Percentiles rank a stretch among this genome's conserved stretches.
These are phyloP conservation scores for Melanotaenia trifasciata DNA, from an alignment of 2,797 vertebrate species.

Conservation along the genomic window DNA sequence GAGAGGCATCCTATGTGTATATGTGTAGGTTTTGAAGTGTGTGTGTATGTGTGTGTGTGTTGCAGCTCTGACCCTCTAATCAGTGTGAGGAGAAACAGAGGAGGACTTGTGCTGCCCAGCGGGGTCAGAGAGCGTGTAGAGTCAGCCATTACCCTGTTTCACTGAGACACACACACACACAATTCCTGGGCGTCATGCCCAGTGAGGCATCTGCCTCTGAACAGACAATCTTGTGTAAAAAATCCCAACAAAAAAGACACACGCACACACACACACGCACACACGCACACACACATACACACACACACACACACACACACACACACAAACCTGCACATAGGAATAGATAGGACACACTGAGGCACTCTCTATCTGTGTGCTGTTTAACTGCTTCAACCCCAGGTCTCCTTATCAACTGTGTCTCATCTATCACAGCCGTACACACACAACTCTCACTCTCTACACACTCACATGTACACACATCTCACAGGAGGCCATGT, in stretches of 20 bases:
- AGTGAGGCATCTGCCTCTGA: slow-evolving; percentile 83
- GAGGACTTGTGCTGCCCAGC: slow-evolving; percentile 83
- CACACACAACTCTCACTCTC: slow-evolving; percentile 58
- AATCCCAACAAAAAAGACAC: slow-evolving; percentile 50
- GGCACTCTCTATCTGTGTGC: slow-evolving; percentile 61
- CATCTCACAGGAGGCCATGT: slow-evolving; percentile 38
- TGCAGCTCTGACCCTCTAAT: slow-evolving; percentile 83
- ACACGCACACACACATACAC: slow-evolving; percentile 39
- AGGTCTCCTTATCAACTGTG: slow-evolving; percentile 74
- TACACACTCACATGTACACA: slow-evolving; percentile 32
- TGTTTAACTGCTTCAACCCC: slow-evolving; percentile 70
- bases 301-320: slow-evolving; percentile 43
- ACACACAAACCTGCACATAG: slow-evolving; percentile 15
- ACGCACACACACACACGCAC: slow-evolving; percentile 36
- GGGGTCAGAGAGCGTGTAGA: slow-evolving; percentile 84
- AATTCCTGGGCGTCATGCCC: slow-evolving; percentile 84
- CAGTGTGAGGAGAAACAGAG: slow-evolving; percentile 88
- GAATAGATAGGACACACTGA: slow-evolving; percentile 58
- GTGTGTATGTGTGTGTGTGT: slow-evolving; percentile 61
- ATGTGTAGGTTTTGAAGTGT: slow-evolving; percentile 45
- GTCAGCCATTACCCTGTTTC: slow-evolving; percentile 81
- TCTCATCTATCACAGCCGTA: slow-evolving; percentile 65
- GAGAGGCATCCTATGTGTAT: slow-evolving; percentile 58
- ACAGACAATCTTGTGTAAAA: slow-evolving; percentile 72
- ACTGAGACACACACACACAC: slow-evolving; percentile 61